Base-by-base conservation (phyloP, 1,140 invertebrate genomes). In the Orussus abietinus region DNA sequence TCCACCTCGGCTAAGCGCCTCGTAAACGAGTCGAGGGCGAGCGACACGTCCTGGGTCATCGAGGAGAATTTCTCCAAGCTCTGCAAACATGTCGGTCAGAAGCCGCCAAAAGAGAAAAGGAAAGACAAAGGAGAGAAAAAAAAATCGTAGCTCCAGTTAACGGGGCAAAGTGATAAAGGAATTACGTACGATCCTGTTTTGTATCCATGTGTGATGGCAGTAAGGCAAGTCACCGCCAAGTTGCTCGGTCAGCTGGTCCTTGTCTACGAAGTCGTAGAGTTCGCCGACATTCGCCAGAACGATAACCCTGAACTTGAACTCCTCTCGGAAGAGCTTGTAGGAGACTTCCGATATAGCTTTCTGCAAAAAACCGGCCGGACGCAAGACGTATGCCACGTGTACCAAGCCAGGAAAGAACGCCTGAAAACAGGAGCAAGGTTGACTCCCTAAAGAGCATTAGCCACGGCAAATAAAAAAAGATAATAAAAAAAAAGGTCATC, bases 271-370 rank as follows among this genome's bases (percentile, higher is more conserved):
- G 25, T 93, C 84, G 57, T 91, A 84, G 25, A 98, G 74, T 66
- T 97, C 93, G 36, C 83, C 81, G 12, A 89, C 68, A 43, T 80
- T 80, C 28, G 85, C 85, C 56, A 89, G 84, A 13, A 92, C 81
- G 41, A 84, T 81, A 52, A 96, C 90, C 58, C 88, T 83, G 74
- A 96, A 96, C 68, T 92, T 88, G 64, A 95, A 92, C 69, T 95
- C 92, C 55, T 96, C 93, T 57, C 90, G 90, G 56, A 92, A 91
- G 48, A 94, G 80, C 64, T 95, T 94, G 65, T 90, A 92, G 62
- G 91, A 92, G 32, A 94, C 89, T 80, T 98, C 94, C 9, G 92
- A 93, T 50, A 97, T 83, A 3, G 93, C 92, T 74, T 96, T 91
- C 69, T 97, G 93, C 44, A 97, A 80, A 66, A 97, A 94, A 38